Evolutionary conservation across 2,888 invertebrate species (phyloP), one percentile per base, ranked within the genome.

Genomic region (Drosophila affinis): DNA sequence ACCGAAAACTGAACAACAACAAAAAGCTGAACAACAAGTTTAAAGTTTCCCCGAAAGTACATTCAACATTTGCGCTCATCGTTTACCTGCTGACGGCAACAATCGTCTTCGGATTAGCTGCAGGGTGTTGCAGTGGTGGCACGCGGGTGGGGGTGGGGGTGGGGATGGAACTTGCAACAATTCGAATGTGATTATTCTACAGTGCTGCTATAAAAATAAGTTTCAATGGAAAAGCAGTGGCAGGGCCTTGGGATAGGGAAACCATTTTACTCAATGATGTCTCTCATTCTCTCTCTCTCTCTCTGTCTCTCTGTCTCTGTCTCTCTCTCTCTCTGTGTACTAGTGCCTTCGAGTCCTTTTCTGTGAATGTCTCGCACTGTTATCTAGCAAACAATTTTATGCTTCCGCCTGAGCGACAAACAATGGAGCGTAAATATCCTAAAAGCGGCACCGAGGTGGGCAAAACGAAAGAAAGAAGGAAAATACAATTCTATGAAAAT

Each of bases 381-480:
- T 88, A 87, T 87, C 87, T 88, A 69, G 85, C 78, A 81, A 85
- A 81, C 88, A 87, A 88, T 87, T 87, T 88, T 83, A 85, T 88
- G 87, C 88, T 87, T 87, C 87, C 87, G 87, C 81, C 82, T 87
- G 88, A 88, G 87, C 87, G 87, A 83, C 88, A 87, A 88, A 87
- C 87, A 87, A 87, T 87, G 87, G 88, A 88, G 87, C 87, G 87
- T 87, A 87, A 87, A 87, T 86, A 86, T 86, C 81, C 87, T 71
- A 77, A 84, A 86, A 86, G 76, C 82, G 79, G 72, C 62, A 62
- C 87, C 80, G 63, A 64, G 86, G 80, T 79, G n/a, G 39, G 14
- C 39, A 6, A 76, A 87, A 65, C 78, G 54, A 71, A 65, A 51
- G 69, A 65, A 72, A 39, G 62, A 68, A 67, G 29, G 62, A 68